Evolutionary conservation across 2,888 invertebrate genomes (phyloP).

Genomic region (Chromoteleia sp.): DNA sequence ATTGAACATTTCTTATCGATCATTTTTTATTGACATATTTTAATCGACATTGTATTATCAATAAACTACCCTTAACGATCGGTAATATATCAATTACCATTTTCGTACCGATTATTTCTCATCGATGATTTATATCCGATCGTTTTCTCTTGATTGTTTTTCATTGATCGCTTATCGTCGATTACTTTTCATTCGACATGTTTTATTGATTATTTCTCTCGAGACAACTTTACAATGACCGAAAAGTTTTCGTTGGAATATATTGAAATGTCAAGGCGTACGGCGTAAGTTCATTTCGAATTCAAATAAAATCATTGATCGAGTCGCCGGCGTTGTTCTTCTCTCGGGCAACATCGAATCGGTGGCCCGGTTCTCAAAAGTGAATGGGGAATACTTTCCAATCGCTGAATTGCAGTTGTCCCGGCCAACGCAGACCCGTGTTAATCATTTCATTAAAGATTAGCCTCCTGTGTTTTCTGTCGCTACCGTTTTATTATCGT

Average conservation of each 20-base stretch:
- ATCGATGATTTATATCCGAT: no score
- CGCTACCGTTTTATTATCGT: constrained; percentile 56
- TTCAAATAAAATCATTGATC: constrained; percentile 44
- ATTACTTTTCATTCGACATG: no score
- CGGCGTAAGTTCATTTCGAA: constrained; percentile 33
- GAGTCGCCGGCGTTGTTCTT: constrained; percentile 36
- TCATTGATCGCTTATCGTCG: no score
- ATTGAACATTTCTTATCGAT: no score
- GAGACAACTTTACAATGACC: neutral
- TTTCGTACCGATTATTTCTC: no score
- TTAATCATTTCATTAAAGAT: constrained; percentile 66
- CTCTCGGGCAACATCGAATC: constrained; percentile 38
- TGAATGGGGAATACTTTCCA: constrained; percentile 54
- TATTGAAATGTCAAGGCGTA: constrained; percentile 46
- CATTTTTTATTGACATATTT: no score
- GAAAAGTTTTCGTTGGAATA: neutral
- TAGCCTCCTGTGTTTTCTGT: constrained; percentile 43
- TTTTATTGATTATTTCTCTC: no score
- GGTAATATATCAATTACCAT: no score
- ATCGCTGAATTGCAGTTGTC: constrained; percentile 46
- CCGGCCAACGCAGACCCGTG: constrained; percentile 43
- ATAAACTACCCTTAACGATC: no score
- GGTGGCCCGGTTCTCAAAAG: constrained; percentile 50
- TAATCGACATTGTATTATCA: no score
- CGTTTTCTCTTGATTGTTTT: no score